A percentile compares a stretch with the other conserved stretches of the same genome.
phyloP scores from a whole-genome alignment of 2,888 invertebrate species.

The Caenorhabditis macrosperma region DNA sequence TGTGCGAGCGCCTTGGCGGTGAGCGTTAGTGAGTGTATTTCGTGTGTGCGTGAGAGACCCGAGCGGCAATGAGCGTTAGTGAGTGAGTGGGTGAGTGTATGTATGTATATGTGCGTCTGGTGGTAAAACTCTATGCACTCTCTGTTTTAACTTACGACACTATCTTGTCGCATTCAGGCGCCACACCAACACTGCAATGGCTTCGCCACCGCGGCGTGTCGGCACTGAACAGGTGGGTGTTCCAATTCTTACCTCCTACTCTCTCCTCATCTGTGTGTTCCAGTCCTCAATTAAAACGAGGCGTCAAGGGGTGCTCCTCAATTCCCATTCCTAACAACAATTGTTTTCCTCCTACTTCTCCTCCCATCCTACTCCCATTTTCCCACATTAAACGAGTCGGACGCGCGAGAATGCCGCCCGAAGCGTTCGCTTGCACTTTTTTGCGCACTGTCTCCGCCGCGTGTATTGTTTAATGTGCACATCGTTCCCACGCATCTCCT shows the following conservation, averaged over 20 bases:
- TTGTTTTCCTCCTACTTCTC: not conserved
- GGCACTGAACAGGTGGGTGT: constrained; percentile 61
- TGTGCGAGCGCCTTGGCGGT: constrained; percentile 47
- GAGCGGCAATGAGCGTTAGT: constrained; percentile 47
- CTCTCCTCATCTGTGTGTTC: not conserved
- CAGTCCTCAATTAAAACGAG: not conserved
- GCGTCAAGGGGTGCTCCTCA: not conserved
- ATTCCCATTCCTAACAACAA: not conserved
- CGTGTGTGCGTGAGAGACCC: constrained; percentile 39
- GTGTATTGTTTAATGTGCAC: constrained; percentile 22
- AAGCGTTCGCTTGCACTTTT: not conserved
- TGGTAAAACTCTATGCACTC: constrained; percentile 64
- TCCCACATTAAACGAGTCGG: not conserved
- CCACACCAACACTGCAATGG: constrained; percentile 62
- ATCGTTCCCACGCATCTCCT: constrained; percentile 36
- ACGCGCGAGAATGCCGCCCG: not conserved
- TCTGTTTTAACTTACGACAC: constrained; percentile 64
- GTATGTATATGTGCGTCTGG: constrained; percentile 60
- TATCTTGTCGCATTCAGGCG: constrained; percentile 62
- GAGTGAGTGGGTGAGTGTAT: constrained; percentile 55
- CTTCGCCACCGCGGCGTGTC: constrained; percentile 58
- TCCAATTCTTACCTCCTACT: constrained; percentile 23
- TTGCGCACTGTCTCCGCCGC: not conserved
- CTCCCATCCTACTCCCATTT: not conserved
- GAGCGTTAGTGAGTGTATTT: constrained; percentile 47